Evolutionary conservation across 2,888 invertebrate genomes (phyloP).

Genomic region (Ennomos quercinarius): DNA sequence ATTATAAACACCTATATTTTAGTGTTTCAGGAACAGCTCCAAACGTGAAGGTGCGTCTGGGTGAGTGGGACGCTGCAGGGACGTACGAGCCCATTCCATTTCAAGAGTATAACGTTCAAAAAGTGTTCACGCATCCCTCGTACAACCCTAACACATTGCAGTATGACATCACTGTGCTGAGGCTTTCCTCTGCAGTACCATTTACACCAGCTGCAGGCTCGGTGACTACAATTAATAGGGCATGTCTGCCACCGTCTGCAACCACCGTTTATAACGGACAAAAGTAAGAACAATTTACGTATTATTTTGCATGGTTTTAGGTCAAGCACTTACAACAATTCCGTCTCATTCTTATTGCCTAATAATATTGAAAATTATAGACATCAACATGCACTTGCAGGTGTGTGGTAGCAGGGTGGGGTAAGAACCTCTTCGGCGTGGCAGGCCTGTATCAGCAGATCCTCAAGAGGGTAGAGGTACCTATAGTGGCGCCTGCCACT

Average conservation of each 20-base stretch:
- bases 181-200: conserved; percentile 86
- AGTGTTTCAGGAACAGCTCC: conserved; percentile 78
- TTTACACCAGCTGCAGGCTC: conserved; percentile 75
- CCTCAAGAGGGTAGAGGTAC: conserved; percentile 91
- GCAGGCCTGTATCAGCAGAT: conserved; percentile 87
- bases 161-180: conserved; percentile 93
- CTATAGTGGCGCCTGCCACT: conserved; percentile 86
- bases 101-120: conserved; percentile 86
- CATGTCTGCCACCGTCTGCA: conserved; percentile 84
- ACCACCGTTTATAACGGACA: conserved; percentile 75
- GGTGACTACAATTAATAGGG: conserved; percentile 85
- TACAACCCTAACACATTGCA: conserved; percentile 90
- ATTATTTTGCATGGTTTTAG: too few species aligned
- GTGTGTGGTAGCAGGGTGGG: conserved; percentile 94
- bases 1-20: neutral
- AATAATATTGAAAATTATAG: too few species aligned
- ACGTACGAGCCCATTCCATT: conserved; percentile 88
- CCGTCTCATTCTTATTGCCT: too few species aligned
- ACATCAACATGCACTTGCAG: conserved; percentile 44
- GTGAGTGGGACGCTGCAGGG: conserved; percentile 90
- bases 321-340: too few species aligned
- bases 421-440: conserved; percentile 89
- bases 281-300: conserved; percentile 57
- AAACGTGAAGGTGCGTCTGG: conserved; percentile 88
- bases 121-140: conserved; percentile 86